phyloP scores from a whole-genome alignment of 2,888 invertebrate species.

The Odontocolon sp. region DNA sequence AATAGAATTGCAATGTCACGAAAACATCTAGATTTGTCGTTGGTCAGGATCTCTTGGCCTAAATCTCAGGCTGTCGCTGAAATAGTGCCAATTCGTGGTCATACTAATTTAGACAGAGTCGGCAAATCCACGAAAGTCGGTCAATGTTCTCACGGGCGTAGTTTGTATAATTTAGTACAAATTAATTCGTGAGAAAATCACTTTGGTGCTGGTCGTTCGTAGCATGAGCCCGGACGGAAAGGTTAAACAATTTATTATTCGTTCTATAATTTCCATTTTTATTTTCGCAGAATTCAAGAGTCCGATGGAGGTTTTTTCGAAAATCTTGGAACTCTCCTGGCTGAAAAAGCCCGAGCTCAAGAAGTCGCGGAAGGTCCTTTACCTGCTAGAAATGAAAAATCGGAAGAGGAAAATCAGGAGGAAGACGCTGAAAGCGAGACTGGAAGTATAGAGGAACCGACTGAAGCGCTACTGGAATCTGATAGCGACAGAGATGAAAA shows the following conservation, averaged over 20 bases:
- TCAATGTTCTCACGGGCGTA: conserved; percentile 29
- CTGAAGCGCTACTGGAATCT: conserved; percentile 84
- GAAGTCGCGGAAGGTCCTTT: conserved; percentile 72
- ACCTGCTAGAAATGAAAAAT: conserved; percentile 75
- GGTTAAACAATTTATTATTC: background rate
- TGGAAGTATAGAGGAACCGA: conserved; percentile 73
- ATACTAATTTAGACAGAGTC: conserved; percentile 26
- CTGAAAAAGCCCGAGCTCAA: conserved; percentile 73
- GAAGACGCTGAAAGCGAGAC: conserved; percentile 77
- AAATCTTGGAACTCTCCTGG: conserved; percentile 88
- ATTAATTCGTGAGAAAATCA: conserved; percentile 9
- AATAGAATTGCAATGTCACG: too few species aligned
- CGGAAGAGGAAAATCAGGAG: conserved; percentile 78
- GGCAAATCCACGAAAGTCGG: conserved; percentile 28
- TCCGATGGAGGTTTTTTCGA: conserved; percentile 93
- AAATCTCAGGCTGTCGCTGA: conserved; percentile 26
- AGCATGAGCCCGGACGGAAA: conserved; percentile 5
- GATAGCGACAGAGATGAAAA: conserved; percentile 87
- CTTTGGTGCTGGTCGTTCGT: conserved; percentile 2
- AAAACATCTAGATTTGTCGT: conserved; percentile 23
- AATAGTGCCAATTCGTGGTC: conserved; percentile 41
- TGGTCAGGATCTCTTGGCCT: conserved; percentile 36
- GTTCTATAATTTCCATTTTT: conserved; percentile 5
- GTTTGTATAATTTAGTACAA: background rate
- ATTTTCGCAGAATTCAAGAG: conserved; percentile 87